Conservation (phyloP, 2,797 vertebrate genomes). For the Trachops cirrhosus region DNA sequence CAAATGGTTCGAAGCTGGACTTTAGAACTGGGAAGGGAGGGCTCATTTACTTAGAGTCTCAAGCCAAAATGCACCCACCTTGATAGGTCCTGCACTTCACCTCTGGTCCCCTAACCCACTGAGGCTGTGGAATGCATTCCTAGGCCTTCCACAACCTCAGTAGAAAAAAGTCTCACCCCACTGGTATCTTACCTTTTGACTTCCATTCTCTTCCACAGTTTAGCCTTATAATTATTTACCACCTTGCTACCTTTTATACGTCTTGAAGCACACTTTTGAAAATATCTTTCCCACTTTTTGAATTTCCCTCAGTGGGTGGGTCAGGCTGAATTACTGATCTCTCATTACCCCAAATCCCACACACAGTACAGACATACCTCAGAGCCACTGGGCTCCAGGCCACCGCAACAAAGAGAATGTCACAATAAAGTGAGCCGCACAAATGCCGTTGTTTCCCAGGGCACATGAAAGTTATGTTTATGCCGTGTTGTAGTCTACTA, state of each 20-base stretch:
- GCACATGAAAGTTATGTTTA: not conserved
- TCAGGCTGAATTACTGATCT: not conserved
- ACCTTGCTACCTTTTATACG: not conserved
- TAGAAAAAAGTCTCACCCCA: not conserved
- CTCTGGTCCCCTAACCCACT: not conserved
- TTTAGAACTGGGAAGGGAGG: not conserved
- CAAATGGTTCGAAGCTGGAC: not conserved
- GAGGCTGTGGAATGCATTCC: not conserved
- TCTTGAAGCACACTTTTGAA: not conserved
- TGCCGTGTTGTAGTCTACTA: not conserved
- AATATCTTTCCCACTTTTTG: not conserved
- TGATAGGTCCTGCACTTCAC: not conserved
- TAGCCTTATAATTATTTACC: not conserved
- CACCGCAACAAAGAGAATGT: not conserved
- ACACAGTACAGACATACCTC: not conserved
- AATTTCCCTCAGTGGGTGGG: not conserved
- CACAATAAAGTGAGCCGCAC: not conserved
- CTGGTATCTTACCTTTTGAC: not conserved
- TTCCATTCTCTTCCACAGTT: not conserved
- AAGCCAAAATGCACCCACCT: not conserved
- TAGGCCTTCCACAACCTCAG: not conserved
- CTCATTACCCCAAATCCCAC: not conserved
- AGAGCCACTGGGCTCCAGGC: not conserved
- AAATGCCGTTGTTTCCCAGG: not conserved
- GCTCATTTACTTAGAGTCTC: not conserved